Evolutionary conservation across 2,888 invertebrate species (phyloP), one percentile per base, ranked within the genome.

Genomic region (Chorisops tibialis): DNA sequence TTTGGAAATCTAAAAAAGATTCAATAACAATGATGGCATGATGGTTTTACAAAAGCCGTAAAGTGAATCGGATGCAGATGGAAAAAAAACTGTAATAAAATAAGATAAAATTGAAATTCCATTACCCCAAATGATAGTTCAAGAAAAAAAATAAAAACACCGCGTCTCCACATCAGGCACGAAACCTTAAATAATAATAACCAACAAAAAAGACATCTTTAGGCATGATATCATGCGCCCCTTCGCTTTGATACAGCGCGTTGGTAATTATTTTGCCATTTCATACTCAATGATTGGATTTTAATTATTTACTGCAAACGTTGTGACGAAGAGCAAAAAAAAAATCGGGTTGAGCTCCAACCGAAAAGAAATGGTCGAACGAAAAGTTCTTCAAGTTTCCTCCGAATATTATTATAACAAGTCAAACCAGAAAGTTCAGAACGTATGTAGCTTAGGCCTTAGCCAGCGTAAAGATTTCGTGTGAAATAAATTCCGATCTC

Each of bases 201-300:
- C 30, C 5, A 30, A 9, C 5, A 30, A 30, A 30, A 30, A 30
- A 30, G 30, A 30, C 30, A 30, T 30, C 30, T 30, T 30, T 30
- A 9, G 30, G 7, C 30, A 30, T 30, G 30, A 30, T 30, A 30
- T 30, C 30, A 30, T 24, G 12, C 7, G 38, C 38, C 51, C 52
- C 52, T 22, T 22, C 35, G 35, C 48, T 24, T 45, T 59, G 59
- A 48, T 59, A 59, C 37, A 63, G 51, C 59, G 59, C 24, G 59
- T 59, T 59, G 47, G 63, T 59, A 63, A 63, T 60, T 48, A 63
- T 63, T 63, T 60, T 60, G 63, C 60, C 54, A 63, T 63, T 63
- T 63, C 59, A 52, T 52, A 54, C 38, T 52, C 54, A 54, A 39
- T 63, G 63, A 63, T 63, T 63, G 63, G 59, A 63, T 63, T 63